Evolutionary conservation across 1,140 invertebrate genomes (phyloP).

Genomic region (Pseudoatta argentina): DNA sequence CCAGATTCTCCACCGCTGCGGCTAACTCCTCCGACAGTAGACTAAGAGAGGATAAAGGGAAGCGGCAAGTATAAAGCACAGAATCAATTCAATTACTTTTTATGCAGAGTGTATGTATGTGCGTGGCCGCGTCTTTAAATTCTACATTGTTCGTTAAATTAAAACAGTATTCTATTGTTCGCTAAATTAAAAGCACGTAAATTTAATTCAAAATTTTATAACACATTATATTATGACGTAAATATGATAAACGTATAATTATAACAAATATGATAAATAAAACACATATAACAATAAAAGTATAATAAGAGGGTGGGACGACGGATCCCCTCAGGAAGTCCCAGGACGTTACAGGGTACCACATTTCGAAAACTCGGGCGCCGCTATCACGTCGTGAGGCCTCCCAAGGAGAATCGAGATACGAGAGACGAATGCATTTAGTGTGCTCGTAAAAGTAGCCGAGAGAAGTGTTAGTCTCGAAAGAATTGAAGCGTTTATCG

Average conservation of each 20-base stretch:
- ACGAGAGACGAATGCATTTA: constrained; percentile 37
- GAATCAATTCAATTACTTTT: constrained; percentile 48
- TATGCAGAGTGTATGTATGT: constrained; percentile 13
- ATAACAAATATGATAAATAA: constrained; percentile 14
- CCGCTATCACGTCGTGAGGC: constrained; percentile 84
- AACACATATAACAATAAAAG: constrained; percentile 8
- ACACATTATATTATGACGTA: neutral
- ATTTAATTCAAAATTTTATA: neutral
- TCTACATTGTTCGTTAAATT: neutral
- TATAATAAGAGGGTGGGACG: constrained; percentile 53
- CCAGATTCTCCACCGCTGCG: constrained; percentile 84
- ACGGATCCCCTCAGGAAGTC: constrained; percentile 83
- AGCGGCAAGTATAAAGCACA: constrained; percentile 70
- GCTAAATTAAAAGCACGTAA: constrained; percentile 8
- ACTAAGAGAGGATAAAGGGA: constrained; percentile 72
- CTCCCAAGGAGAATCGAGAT: constrained; percentile 82
- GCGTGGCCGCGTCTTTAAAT: constrained; percentile 18
- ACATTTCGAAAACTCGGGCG: constrained; percentile 78
- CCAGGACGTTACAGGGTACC: constrained; percentile 85
- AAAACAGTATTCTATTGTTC: neutral
- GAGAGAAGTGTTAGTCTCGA: neutral
- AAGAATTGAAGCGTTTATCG: neutral
- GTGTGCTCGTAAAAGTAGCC: neutral
- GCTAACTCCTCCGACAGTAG: constrained; percentile 84
- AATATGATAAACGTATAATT: constrained; percentile 6